Evolutionary conservation across 2,113 vertebrate species (phyloP), one percentile per base, ranked within the genome.

Genomic region (Ascaphus truei): DNA sequence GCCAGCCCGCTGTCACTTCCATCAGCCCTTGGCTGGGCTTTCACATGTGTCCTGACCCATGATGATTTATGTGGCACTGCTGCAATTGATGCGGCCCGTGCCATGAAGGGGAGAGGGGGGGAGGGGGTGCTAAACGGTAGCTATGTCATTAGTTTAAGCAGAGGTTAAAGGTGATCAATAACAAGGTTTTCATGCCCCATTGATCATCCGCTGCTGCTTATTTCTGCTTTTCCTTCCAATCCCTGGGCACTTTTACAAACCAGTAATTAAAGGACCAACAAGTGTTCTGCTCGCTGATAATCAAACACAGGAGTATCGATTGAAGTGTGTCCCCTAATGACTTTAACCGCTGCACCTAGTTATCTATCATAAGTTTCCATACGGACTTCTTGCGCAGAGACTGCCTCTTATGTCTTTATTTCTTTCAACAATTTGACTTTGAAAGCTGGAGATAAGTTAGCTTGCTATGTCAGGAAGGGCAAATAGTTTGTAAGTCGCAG

Each of bases 121-220:
- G 55, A 52, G 43, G 57, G 67, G 56, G 36, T 71, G 82, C 85
- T 93, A 93, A 94, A 93, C 88, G 91, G 92, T 89, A 86, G 91
- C 89, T 89, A 91, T 92, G 90, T 93, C 94, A 95, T 89, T 83
- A 81, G 82, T 90, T 90, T 90, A 90, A 89, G 89, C 84, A 81
- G 84, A 88, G 93, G 93, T 93, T 93, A 95, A 94, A 94, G 93
- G 93, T 94, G 92, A 92, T 94, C 93, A 92, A 93, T 95, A 95
- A 93, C 91, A 89, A 92, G 92, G 78, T 81, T 85, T 83, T 87
- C 85, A 87, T 88, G 75, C 90, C 90, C 90, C 90, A 93, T 93
- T 90, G 90, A 90, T 86, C 87, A 89, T 72, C 74, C 75, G 83
- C 87, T 80, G 83, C 90, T 89, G 88, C 81, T 85, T 85, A 74